A percentile compares a stretch with the other conserved stretches of the same genome.
These are phyloP conservation scores for Mongoloraphidia duomilia DNA, from an alignment of 2,888 invertebrate genomes.

Conservation along the genomic window DNA sequence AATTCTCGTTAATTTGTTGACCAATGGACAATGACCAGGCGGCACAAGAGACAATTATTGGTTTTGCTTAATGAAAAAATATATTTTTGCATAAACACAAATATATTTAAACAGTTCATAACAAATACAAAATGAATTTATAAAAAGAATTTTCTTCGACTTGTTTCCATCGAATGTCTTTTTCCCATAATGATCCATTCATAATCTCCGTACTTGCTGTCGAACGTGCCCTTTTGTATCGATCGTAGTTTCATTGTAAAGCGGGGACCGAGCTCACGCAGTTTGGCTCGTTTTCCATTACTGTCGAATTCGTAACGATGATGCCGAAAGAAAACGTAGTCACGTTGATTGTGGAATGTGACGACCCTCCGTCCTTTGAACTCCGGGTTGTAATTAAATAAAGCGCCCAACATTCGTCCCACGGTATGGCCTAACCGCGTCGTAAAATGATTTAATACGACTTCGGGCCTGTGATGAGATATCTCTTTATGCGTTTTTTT, in stretches of 20 bases:
- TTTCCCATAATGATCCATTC: conserved; percentile 88
- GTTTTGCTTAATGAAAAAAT: not conserved
- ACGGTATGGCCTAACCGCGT: conserved; percentile 85
- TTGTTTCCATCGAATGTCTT: conserved; percentile 87
- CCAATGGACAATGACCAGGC: no score
- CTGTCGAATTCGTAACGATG: conserved; percentile 87
- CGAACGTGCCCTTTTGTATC: conserved; percentile 93
- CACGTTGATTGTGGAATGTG: conserved; percentile 97
- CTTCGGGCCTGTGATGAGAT: conserved; percentile 82
- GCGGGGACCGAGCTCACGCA: conserved; percentile 91
- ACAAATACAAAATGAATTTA: conserved; percentile 29
- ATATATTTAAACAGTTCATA: not conserved
- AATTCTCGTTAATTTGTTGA: no score
- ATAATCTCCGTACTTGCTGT: conserved; percentile 91
- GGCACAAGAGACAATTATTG: no score
- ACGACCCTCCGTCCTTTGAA: conserved; percentile 86
- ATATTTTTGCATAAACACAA: not conserved
- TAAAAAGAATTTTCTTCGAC: conserved; percentile 82
- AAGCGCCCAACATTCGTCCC: conserved; percentile 81
- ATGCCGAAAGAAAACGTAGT: conserved; percentile 97
- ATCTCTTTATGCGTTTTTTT: conserved; percentile 67
- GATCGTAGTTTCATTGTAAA: conserved; percentile 89
- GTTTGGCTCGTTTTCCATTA: conserved; percentile 54
- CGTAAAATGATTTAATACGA: conserved; percentile 89
- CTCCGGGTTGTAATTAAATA: conserved; percentile 93